These are phyloP conservation scores for Aleadryas rufinucha DNA, from an alignment of 2,113 vertebrate genomes.

Conservation along the genomic window DNA sequence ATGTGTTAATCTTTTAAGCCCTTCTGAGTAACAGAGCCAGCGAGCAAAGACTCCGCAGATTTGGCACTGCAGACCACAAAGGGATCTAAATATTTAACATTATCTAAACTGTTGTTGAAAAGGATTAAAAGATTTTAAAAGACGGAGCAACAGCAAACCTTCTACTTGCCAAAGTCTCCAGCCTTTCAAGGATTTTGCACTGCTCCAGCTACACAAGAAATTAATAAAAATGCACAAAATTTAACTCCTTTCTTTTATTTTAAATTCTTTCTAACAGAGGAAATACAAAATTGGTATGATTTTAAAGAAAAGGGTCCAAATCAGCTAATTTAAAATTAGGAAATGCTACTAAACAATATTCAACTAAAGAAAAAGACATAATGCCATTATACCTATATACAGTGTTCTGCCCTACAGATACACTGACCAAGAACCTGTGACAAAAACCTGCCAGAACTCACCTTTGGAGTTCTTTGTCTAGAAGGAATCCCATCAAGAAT, in stretches of 20 bases:
- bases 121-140: background rate
- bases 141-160: background rate
- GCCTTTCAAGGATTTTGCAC: background rate
- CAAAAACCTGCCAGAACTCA: slow-evolving; percentile 28
- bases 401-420: background rate
- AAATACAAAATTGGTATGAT: background rate
- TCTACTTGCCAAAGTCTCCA: background rate
- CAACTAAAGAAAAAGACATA: background rate
- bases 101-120: background rate
- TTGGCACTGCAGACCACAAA: background rate
- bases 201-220: background rate
- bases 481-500: slow-evolving; percentile 96
- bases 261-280: background rate
- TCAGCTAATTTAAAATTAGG: background rate
- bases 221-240: background rate
- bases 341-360: background rate
- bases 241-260: background rate
- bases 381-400: background rate
- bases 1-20: background rate
- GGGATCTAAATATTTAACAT: background rate
- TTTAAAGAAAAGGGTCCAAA: background rate
- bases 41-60: background rate
- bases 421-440: background rate
- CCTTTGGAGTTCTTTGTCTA: slow-evolving; percentile 96
- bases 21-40: background rate